These are phyloP conservation scores for Ceuthmochares aereus DNA, from an alignment of 2,113 vertebrate species.

Conservation along the genomic window DNA sequence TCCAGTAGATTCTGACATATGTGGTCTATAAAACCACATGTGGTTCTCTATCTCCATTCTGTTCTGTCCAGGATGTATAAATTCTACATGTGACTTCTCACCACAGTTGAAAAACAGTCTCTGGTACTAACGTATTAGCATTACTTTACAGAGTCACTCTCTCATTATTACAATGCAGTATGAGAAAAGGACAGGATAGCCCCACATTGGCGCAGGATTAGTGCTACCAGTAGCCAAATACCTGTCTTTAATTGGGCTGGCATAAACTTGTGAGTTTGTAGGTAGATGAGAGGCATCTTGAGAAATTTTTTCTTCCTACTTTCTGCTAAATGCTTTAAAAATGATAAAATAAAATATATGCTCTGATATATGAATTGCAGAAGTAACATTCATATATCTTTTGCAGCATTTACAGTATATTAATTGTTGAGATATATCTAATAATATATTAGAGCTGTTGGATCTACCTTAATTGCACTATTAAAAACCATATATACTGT, in stretches of 20 bases:
- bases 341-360: background rate
- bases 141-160: background rate
- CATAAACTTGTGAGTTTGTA: background rate
- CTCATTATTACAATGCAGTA: background rate
- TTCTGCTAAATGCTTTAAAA: background rate
- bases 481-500: background rate
- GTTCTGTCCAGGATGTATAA: background rate
- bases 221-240: background rate
- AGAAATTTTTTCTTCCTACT: background rate
- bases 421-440: background rate
- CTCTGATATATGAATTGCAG: background rate
- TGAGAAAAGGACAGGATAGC: conserved; percentile 28
- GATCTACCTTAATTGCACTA: conserved; percentile 5
- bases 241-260: background rate
- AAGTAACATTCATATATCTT: background rate
- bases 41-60: background rate
- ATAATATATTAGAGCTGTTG: background rate
- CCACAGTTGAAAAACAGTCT: conserved; percentile 49
- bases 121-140: background rate
- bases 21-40: background rate
- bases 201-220: background rate
- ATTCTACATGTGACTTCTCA: conserved; percentile 3
- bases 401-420: background rate
- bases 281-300: background rate
- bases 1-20: background rate